A percentile compares a stretch with the other conserved stretches of the same genome.
phyloP scores from a whole-genome alignment of 2,113 vertebrate species.

The Nothocercus julius region DNA sequence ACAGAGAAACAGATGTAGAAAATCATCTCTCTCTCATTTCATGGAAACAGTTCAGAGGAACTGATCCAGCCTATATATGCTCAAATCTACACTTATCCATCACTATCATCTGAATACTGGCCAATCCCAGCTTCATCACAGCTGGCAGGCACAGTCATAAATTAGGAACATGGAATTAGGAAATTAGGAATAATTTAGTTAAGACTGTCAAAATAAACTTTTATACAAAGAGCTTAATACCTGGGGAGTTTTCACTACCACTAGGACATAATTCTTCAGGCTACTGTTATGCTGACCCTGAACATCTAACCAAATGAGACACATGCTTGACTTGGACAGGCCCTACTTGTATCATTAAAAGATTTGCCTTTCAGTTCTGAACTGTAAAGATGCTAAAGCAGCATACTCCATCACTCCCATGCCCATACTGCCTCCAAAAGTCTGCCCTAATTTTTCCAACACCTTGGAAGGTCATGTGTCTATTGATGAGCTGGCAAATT shows the following conservation, averaged over 20 bases:
- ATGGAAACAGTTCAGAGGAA: neutral
- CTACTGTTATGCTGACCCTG: neutral
- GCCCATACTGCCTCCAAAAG: too few species aligned
- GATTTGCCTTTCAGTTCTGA: neutral
- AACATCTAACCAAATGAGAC: neutral
- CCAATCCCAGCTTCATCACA: neutral
- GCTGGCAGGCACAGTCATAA: neutral
- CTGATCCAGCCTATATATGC: neutral
- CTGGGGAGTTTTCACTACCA: neutral
- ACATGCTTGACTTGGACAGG: neutral
- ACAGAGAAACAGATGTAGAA: neutral
- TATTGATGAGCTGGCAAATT: neutral
- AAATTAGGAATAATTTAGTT: neutral
- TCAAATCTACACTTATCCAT: neutral
- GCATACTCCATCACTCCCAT: neutral
- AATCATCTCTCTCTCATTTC: neutral
- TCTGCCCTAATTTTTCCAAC: neutral
- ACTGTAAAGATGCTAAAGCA: neutral
- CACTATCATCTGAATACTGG: neutral
- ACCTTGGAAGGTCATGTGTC: neutral
- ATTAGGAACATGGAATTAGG: neutral
- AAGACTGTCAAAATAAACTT: neutral
- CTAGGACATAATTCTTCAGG: neutral
- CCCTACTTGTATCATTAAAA: neutral
- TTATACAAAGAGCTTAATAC: neutral